Evolutionary conservation across 1,140 invertebrate species (phyloP).

Genomic region (Danaus plexippus): DNA sequence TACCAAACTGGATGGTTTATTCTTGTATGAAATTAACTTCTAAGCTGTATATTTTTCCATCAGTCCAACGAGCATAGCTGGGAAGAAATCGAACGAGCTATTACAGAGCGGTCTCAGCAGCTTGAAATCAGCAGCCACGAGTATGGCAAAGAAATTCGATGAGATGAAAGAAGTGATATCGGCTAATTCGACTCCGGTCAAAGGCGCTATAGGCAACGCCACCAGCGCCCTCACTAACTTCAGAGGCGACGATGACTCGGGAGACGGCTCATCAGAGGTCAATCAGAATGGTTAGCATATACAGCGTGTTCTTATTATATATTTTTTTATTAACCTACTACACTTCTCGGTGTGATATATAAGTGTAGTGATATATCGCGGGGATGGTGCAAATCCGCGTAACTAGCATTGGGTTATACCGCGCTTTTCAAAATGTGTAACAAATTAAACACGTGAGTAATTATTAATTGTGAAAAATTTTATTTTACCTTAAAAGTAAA

Average conservation of each 20-base stretch:
- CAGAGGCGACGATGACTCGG: conserved; percentile 58
- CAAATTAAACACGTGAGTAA: too few species aligned
- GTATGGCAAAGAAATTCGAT: conserved; percentile 90
- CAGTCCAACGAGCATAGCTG: conserved; percentile 85
- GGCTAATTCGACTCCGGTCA: conserved; percentile 87
- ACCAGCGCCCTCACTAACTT: conserved; percentile 54
- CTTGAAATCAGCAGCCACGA: conserved; percentile 88
- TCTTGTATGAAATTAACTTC: too few species aligned
- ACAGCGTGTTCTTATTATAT: too few species aligned
- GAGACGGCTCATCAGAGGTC: conserved; percentile 62
- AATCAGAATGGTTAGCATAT: conserved; percentile 57
- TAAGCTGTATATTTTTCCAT: neutral
- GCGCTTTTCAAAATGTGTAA: too few species aligned
- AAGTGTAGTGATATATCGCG: too few species aligned
- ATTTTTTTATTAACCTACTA: too few species aligned
- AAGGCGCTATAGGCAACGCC: conserved; percentile 69
- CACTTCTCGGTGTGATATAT: too few species aligned
- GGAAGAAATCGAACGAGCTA: conserved; percentile 90
- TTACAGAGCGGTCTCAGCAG: conserved; percentile 88
- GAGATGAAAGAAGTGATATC: conserved; percentile 95
- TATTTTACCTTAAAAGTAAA: too few species aligned
- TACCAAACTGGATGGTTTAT: too few species aligned
- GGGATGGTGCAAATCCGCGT: too few species aligned
- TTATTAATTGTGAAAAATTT: too few species aligned
- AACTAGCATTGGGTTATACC: too few species aligned